Evolutionary conservation across 92 coral and sea anemone species (phyloP).

Genomic region (Bergia sp.): DNA sequence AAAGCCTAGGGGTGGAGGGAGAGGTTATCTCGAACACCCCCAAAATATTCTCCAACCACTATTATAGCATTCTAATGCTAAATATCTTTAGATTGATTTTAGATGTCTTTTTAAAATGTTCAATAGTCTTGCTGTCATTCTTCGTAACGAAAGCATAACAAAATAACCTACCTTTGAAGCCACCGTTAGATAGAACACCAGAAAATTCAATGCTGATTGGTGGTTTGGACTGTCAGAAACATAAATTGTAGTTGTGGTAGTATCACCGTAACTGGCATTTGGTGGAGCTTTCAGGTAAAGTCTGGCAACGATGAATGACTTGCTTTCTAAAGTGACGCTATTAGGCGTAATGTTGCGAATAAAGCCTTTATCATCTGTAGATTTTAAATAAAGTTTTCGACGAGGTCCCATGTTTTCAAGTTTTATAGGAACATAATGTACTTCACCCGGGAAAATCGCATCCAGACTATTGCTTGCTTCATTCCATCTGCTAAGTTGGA

Average conservation of each 20-base stretch:
- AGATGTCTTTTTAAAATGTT: too few relatives aligned
- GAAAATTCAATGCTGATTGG: conserved; percentile 36
- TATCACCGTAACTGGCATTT: conserved; percentile 51
- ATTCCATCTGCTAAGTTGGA: conserved; percentile 34
- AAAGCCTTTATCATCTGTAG: conserved; percentile 49
- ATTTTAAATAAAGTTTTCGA: conserved; percentile 37
- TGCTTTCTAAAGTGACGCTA: neutral
- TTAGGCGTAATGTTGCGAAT: conserved; percentile 4
- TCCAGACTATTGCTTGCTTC: neutral
- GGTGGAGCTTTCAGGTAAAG: conserved; percentile 21
- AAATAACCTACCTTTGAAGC: conserved; percentile 50
- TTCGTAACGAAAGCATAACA: neutral
- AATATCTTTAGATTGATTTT: too few relatives aligned
- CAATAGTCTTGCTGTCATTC: neutral
- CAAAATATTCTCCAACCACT: too few relatives aligned
- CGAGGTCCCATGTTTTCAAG: conserved; percentile 49
- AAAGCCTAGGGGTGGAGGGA: neutral
- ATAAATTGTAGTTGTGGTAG: conserved; percentile 54
- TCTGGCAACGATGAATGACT: neutral
- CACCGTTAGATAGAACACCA: conserved; percentile 64
- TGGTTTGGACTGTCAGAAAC: conserved; percentile 47
- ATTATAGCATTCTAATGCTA: too few relatives aligned
- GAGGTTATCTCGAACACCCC: neutral
- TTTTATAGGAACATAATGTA: conserved; percentile 38
- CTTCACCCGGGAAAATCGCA: conserved; percentile 48